Base-by-base conservation (phyloP, 2,113 vertebrate genomes). In the Leptobrachium leishanense region DNA sequence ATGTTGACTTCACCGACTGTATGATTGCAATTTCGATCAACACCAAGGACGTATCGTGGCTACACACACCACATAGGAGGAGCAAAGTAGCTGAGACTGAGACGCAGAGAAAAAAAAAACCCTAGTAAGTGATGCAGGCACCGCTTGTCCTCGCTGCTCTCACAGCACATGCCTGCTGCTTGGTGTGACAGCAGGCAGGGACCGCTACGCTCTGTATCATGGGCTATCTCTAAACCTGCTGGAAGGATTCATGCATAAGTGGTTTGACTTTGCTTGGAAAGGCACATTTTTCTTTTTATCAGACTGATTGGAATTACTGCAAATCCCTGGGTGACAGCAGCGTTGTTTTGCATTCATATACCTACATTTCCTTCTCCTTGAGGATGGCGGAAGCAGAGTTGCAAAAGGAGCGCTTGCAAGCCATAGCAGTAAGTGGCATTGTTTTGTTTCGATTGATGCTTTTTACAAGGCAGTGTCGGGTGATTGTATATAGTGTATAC, bases 331-430 rank as follows among this genome's bases (percentile, higher is more conserved):
- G 84, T 86, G 86, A 89, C 90, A 91, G 90, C 93, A 82, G 86
- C 53, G 79, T 84, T 77, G 77, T 40, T 41, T 68, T 69, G 77
- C 13, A 13, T 62, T 80, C 88, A 80, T 86, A 86, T 90, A 2
- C 88, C 89, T 87, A 90, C 88, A 88, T 90, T 88, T 90, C 2
- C 46, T 31, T 12, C 8, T n/a, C 89, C 87, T 92, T 88, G 93
- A 98, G 97, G 94, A 99, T 99, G 97, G 96, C 95, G 91, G 96
- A 97, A 90, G 94, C 95, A 82, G 95, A 97, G 89, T 90, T 98
- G 92, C 97, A 98, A 90, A 98, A 95, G 92, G 95, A 98, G 88
- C 94, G 97, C 91, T 95, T 99, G 85, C 97, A 97, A 94, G 97
- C 96, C 86, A 95, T 99, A 90, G 93, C 97, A 91, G 97, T 99